Evolutionary conservation across 2,797 vertebrate genomes (phyloP), one percentile per base, ranked within the genome.

Genomic region (Danionella dracula): DNA sequence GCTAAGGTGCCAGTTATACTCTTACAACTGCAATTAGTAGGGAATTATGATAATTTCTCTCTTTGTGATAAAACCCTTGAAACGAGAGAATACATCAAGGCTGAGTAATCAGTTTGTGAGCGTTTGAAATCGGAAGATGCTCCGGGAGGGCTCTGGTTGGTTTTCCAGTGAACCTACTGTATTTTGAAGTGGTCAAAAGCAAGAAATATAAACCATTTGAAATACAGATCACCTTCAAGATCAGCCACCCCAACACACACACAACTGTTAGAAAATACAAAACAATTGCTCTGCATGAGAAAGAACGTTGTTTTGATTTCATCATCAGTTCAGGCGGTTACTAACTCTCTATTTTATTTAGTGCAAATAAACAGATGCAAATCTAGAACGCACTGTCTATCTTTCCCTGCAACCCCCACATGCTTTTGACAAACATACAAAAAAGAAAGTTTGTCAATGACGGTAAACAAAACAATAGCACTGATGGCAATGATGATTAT

Each of bases 1-100:
- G 54, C 70, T 66, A 72, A 70, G 67, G 63, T 65, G 68, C 67
- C 58, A 68, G 69, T 66, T 66, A 70, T 70, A 62, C 60, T 63
- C 60, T 75, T 62, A 65, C 63, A 71, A 55, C 34, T 41, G 50
- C 65, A 56, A 63, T 59, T 69, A 70, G 41, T 32, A 34, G 42
- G 11, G 63, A 70, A 66, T 61, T 37, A 66, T 65, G 46, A 63
- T 31, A 48, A 29, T 50, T 17, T 48, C 60, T 27, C 38, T n/a
- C 29, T 35, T 55, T 27, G 50, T 54, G 40, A 17, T 67, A 71
- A 58, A 53, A n/a, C 23, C 6, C 13, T 45, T 62, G 51, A 46
- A 19, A 27, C 31, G 29, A 58, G 35, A 55, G 48, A 68, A 64
- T 48, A 55, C 31, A 29, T 63, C 54, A 57, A 61, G 59, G 53